Evolutionary conservation across 1,140 invertebrate species (phyloP), one percentile per base, ranked within the genome.

Genomic region (Drosophila paulistorum): DNA sequence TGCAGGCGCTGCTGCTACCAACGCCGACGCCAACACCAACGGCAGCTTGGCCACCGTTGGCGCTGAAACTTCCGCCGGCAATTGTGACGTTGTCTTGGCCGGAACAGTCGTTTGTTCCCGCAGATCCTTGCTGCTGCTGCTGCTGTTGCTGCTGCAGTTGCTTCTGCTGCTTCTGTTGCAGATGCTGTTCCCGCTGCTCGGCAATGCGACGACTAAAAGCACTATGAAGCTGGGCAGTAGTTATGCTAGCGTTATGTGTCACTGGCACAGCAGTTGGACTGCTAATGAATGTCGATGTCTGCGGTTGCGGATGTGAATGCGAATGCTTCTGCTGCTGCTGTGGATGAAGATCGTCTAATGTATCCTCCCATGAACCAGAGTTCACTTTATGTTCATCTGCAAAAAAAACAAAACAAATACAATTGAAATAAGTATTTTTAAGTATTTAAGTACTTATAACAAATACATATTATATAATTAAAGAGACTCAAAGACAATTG

Each of bases 51-150:
- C 81, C 79, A 87, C 90, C 86, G 90, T 90, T 90, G 90, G 85
- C 81, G 86, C 79, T 87, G 74, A 85, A 85, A 73, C 86, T 91
- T 90, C 86, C 90, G 83, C 90, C 90, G 81, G 90, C 90, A 87
- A 91, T 91, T 91, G 90, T 91, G 89, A 59, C 68, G 74, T 42
- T 72, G 74, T 70, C 75, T 33, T 70, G 71, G 66, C 71, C 55
- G 71, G 61, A 39, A 60, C 58, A 39, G 58, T 11, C 30, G 45
- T 51, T 51, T 51, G 17, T 51, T 51, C 45, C 45, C 64, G 42
- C 69, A 72, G 58, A 42, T 66, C 26, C 14, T 57, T 67, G 71
- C 64, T 71, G 20, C 20, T 23, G 20, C 20, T 23, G 20, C 20
- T 23, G 64, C 65, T 64, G 66, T 73, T 73, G 42, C 35, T 65